Evolutionary conservation across 2,113 vertebrate genomes (phyloP), one percentile per base, ranked within the genome.

Genomic region (Arenaria interpres): DNA sequence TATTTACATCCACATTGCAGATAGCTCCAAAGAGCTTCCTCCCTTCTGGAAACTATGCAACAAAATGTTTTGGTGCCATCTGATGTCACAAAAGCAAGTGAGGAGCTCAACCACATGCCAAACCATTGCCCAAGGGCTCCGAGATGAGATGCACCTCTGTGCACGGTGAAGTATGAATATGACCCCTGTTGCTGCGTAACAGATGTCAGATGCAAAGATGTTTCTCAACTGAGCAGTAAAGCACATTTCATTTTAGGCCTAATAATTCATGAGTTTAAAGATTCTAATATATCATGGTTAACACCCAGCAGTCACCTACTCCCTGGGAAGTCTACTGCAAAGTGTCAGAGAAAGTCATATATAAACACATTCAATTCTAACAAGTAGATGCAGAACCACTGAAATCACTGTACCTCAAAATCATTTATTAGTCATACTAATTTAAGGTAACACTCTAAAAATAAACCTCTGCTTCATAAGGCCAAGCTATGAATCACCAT

Each of bases 401-500:
- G 89, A 96, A 95, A 75, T 97, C 86, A 85, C 80, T 69, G 68
- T 64, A 89, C 88, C 94, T 95, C 94, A 90, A 89, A 81, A 92
- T 95, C 92, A 89, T 50, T 90, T 69, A 78, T 92, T 94, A 93
- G 77, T 92, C 92, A 94, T n/a, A 43, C 80, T 95, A 94, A 96
- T 95, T 95, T 62, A 91, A 94, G 91, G 87, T 95, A 97, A 89
- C 66, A n/a, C 41, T 75, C 89, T 85, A 85, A 96, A 94, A 97
- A 96, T 93, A 96, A 92, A 46, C 7, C 74, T 76, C 69, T 62
- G 57, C 84, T 79, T 93, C 77, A 66, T 46, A 88, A 86, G 74
- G 25, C 89, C 91, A 43, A 76, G 87, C 78, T 89, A 85, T 96
- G 96, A 96, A 96, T 96, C 95, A 96, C 86, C 69, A 85, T 95